Percentiles rank a stretch among this genome's conserved stretches.
These are phyloP conservation scores for Xylota sylvarum DNA, from an alignment of 2,888 invertebrate genomes.

Conservation along the genomic window DNA sequence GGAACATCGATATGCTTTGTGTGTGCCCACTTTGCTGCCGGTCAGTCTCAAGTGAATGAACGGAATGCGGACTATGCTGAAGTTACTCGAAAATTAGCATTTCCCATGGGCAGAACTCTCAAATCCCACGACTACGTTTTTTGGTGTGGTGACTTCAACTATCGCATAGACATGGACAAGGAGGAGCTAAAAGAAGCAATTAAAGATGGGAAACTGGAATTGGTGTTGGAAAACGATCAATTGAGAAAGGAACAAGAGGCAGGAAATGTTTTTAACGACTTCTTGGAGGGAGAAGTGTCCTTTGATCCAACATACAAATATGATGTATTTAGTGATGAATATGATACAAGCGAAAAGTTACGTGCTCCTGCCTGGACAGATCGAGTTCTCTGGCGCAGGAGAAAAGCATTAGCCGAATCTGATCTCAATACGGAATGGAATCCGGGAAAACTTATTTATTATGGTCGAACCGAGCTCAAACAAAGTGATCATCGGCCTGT, in stretches of 20 bases:
- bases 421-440: slow-evolving; percentile 88
- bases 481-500: slow-evolving; percentile 99
- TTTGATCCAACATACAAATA: slow-evolving; percentile 99
- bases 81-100: slow-evolving; percentile 95
- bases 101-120: slow-evolving; percentile 96
- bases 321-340: slow-evolving; percentile 99
- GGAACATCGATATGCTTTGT: slow-evolving; percentile 98
- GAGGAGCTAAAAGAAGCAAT: slow-evolving; percentile 96
- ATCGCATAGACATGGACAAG: slow-evolving; percentile 97
- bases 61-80: slow-evolving; percentile 98
- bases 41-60: slow-evolving; percentile 97
- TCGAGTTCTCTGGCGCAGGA: slow-evolving; percentile 96
- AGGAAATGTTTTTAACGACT: slow-evolving; percentile 95
- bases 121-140: slow-evolving; percentile 99
- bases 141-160: slow-evolving; percentile 99
- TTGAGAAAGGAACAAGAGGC: slow-evolving; percentile 91
- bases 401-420: slow-evolving; percentile 90
- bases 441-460: slow-evolving; percentile 93
- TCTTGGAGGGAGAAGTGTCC: slow-evolving; percentile 94
- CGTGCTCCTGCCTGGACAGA: slow-evolving; percentile 99
- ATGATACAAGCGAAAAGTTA: slow-evolving; percentile 99
- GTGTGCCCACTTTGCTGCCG: slow-evolving; percentile 99
- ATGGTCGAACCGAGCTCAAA: slow-evolving; percentile 96
- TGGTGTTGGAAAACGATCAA: slow-evolving; percentile 95
- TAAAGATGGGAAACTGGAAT: slow-evolving; percentile 87